Conservation (phyloP, 2,888 invertebrate species). For the Drosophila neotestacea region DNA sequence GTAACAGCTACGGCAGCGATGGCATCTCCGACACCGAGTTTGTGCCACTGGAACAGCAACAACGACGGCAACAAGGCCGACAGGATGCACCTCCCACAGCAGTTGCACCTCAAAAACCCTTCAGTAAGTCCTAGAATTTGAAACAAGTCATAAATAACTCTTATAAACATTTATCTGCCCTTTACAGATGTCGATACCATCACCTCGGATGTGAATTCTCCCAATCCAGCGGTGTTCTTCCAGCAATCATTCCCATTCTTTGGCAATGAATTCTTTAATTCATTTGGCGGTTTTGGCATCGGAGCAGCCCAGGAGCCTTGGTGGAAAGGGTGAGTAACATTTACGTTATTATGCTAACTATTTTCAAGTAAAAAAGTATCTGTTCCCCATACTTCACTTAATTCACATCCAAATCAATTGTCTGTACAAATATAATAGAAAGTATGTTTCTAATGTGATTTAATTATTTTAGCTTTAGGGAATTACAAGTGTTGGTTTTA, state of each 20-base stretch:
- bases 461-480: too few species aligned
- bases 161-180: background rate
- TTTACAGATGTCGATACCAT: constrained; percentile 81
- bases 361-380: too few species aligned
- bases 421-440: too few species aligned
- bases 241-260: constrained; percentile 84
- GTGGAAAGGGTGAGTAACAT: constrained; percentile 84
- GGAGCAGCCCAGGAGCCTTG: constrained; percentile 80
- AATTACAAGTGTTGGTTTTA: too few species aligned
- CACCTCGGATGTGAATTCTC: constrained; percentile 75
- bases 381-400: too few species aligned
- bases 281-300: constrained; percentile 83
- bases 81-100: constrained; percentile 42
- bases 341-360: too few species aligned
- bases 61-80: constrained; percentile 49
- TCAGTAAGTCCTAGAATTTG: constrained; percentile 67
- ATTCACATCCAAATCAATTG: too few species aligned
- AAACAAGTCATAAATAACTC: background rate
- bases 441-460: too few species aligned
- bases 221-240: constrained; percentile 79
- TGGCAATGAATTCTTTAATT: constrained; percentile 83
- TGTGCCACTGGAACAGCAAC: constrained; percentile 75
- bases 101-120: constrained; percentile 70
- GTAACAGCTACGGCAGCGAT: constrained; percentile 71
- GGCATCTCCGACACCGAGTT: constrained; percentile 74